Evolutionary conservation across 2,113 vertebrate species (phyloP), one percentile per base, ranked within the genome.

Genomic region (Tupaia chinensis): DNA sequence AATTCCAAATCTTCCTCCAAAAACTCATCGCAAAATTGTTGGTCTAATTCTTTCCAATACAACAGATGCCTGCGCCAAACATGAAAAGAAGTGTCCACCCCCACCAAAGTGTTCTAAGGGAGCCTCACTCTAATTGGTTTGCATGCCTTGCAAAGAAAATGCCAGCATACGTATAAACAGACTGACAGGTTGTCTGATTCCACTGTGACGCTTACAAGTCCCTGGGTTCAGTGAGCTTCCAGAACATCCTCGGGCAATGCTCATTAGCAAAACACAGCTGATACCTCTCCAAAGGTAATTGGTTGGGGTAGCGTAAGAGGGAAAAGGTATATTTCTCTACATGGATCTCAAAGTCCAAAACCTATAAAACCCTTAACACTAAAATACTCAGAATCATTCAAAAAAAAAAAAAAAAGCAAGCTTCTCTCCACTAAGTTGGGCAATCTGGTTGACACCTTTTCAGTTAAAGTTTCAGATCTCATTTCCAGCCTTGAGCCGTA

Each of bases 241-340:
- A 90, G 73, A 95, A 97, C 2, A 0, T 96, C 95, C 92, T 96
- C 92, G 0, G 73, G 95, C 95, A 96, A 91, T 70, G 74, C 92
- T 92, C 85, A 91, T 98, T 96, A 97, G 90, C 78, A 95, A 97
- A 97, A 92, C 78, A 63, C 77, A 92, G 81, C 87, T 90, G 65
- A 96, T 92, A 63, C 27, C 61, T 91, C 70, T 78, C 78, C 60
- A 90, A 94, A 97, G 84, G 95, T 88, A 93, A 96, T 65, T 94
- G 95, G 76, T 25, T 72, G 63, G 4, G 81, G 74, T 77, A 73
- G 87, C 27, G 20, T 27, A 32, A 81, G 58, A 79, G 1, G 13
- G 19, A 95, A 93, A 92, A n/a, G 63, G 22, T 19, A 73, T 63
- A 27, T 53, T 92, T 93, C 53, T 89, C 83, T 89, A 13, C 13